These are phyloP conservation scores for Engystomops pustulosus DNA, from an alignment of 2,113 vertebrate genomes.

Conservation along the genomic window DNA sequence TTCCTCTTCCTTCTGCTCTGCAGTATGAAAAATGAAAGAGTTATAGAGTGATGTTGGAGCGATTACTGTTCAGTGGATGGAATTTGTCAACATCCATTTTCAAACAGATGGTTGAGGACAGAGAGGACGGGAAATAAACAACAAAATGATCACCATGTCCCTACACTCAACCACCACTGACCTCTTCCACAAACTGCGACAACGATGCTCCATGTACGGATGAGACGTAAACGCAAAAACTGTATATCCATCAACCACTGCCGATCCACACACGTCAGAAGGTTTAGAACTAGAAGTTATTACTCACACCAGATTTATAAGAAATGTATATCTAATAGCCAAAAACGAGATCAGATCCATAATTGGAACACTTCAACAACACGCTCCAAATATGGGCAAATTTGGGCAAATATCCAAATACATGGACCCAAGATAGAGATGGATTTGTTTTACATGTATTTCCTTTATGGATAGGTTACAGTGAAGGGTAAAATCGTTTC, in stretches of 20 bases:
- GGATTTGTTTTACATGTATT: not conserved
- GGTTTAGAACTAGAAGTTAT: not conserved
- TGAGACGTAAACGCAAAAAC: not conserved
- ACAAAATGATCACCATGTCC: slow-evolving; percentile 32
- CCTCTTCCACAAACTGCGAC: not conserved
- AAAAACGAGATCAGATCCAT: not conserved
- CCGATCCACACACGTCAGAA: not conserved
- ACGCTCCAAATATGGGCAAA: not conserved
- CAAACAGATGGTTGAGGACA: slow-evolving; percentile 51
- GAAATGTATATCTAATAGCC: not conserved
- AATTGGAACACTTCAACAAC: not conserved
- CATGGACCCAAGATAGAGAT: not conserved
- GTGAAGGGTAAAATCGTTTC: too few species aligned
- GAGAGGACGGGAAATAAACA: slow-evolving; percentile 30
- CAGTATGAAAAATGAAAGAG: slow-evolving; percentile 56
- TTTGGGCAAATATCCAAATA: not conserved
- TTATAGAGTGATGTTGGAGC: slow-evolving; percentile 44
- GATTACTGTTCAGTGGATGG: slow-evolving; percentile 45
- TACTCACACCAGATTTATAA: not conserved
- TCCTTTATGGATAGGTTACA: too few species aligned
- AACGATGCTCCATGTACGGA: not conserved
- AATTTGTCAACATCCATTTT: slow-evolving; percentile 56
- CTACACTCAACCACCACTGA: not conserved
- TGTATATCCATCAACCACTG: not conserved
- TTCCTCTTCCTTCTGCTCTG: slow-evolving; percentile 39